These are phyloP conservation scores for Acinonyx jubatus DNA, from an alignment of 2,113 vertebrate genomes.

Conservation along the genomic window DNA sequence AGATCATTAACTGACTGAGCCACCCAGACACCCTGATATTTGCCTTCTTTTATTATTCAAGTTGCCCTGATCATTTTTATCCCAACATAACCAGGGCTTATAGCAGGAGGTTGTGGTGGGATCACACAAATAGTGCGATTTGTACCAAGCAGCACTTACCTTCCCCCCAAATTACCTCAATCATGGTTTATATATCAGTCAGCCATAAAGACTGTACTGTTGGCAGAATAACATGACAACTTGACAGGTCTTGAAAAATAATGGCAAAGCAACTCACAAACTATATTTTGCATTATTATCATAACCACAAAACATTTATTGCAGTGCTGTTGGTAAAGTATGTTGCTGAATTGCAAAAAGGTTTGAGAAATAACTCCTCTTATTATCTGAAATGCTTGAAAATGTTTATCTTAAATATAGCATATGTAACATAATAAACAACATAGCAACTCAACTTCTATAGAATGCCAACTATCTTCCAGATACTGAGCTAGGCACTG, in stretches of 20 bases:
- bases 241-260: not conserved
- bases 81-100: not conserved
- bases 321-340: not conserved
- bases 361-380: not conserved
- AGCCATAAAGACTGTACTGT: not conserved
- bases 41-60: not conserved
- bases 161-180: not conserved
- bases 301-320: not conserved
- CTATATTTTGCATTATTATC: not conserved
- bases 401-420: not conserved
- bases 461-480: not conserved
- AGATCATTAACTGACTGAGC: no score
- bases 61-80: not conserved
- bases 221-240: not conserved
- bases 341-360: not conserved
- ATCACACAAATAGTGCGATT: not conserved
- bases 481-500: not conserved
- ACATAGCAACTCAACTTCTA: not conserved
- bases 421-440: not conserved
- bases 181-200: not conserved
- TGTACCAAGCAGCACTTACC: not conserved
- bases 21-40: not conserved
- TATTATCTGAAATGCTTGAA: not conserved
- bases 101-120: not conserved
- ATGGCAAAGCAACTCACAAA: not conserved